Base-by-base conservation (phyloP, 2,797 vertebrate genomes). In the Pseudomugil tenellus region DNA sequence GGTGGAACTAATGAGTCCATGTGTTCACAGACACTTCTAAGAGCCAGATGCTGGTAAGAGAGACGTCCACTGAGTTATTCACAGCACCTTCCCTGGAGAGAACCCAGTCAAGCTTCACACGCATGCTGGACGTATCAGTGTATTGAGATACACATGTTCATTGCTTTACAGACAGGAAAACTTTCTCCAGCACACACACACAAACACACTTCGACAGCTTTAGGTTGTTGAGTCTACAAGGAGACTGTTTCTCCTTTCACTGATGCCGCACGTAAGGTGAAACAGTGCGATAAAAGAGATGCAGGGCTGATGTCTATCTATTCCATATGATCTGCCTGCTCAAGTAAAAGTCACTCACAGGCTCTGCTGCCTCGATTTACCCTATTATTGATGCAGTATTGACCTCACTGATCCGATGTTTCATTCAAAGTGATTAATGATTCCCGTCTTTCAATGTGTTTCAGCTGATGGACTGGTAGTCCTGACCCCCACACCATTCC, bases 1-100 rank as follows among this genome's bases (percentile, higher is more conserved):
- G 80, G 77, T 89, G 79, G 89, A 94, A 94, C 91, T 87, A 94
- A 94, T 94, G 88, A 88, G 84, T 88, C 89, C 94, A 93, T 87
- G 91, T 93, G 91, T 91, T 90, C 25, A 54, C 74, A 84, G 88
- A 92, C 90, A 82, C 84, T 88, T 92, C 85, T 93, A 89, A 94
- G 89, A 92, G 90, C 92, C 92, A 95, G 93, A 94, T 91, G 88
- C 87, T 75, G 78, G 88, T 88, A 77, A 75, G 80, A 89, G 91
- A 93, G 92, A 90, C 89, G 86, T 91, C 93, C 91, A 70, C 84
- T 85, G 26, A 92, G 88, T 74, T 93, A 92, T 89, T 84, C 89
- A 84, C 86, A 49, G 68, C 82, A 83, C 58, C 90, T 91, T 87
- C 67, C 89, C 67, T 13, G 61, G 65, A 87, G 91, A 89, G 81